Evolutionary conservation across 2,797 vertebrate species (phyloP), one percentile per base, ranked within the genome.

Genomic region (Pseudocheirus occidentalis): DNA sequence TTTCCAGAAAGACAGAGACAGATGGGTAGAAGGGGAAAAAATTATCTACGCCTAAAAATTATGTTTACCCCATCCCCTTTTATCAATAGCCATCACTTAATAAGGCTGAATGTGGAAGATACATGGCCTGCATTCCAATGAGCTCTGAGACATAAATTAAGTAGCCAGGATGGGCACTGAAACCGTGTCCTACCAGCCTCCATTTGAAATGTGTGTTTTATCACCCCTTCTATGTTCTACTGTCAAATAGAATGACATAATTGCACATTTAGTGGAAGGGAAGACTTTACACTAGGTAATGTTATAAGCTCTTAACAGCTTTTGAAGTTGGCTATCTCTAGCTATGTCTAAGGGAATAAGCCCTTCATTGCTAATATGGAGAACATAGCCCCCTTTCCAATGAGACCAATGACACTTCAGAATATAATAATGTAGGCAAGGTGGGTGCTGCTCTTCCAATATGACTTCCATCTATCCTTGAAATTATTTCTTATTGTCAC

Each of bases 141-240:
- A 97, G 96, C 96, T 96, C 95, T 94, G 94, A 96, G 95, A 90
- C 89, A 94, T 95, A 96, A 97, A 96, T 98, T 97, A 97, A 97
- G 62, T 97, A 96, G 58, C 94, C 92, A 97, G 97, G 97, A 95
- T 95, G 94, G 94, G 96, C 96, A 92, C 95, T 91, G 92, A 96
- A 95, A 95, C 96, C 11, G 11, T 93, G 92, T 95, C 96, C 92
- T 91, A 59, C 21, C 24, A 27, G 73, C 91, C 94, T 96, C 95
- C 12, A 28, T 93, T 59, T 92, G 90, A 97, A 98, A 97, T 96
- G 93, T 59, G 0, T 93, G 81, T 98, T 98, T 97, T 94, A 95
- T 95, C 97, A 96, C 90, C 91, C 95, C 94, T 52, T 96, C 95
- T 95, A 40, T 96, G 95, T 96, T 92, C 93, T 55, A 54, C 96